Conservation (phyloP, 2,113 vertebrate genomes). For the Vulpes ferrilata region DNA sequence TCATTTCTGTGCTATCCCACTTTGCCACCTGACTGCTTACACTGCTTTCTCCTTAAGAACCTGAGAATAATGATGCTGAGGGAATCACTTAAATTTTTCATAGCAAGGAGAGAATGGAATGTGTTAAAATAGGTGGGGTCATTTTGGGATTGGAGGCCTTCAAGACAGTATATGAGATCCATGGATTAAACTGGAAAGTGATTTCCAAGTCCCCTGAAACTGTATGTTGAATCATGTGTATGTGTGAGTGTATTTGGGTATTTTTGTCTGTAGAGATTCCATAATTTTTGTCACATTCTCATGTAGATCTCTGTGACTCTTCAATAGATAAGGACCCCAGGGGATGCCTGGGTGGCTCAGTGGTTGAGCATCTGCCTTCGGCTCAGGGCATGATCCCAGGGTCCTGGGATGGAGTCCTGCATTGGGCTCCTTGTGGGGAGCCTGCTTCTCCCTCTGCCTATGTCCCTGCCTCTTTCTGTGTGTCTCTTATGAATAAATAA, state of each 20-base stretch:
- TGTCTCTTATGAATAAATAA: no score
- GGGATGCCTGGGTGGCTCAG: no score
- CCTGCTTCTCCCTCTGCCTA: no score
- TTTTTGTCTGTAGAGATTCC: conserved; percentile 19
- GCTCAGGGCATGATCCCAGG: no score
- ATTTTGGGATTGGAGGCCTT: neutral
- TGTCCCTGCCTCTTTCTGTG: no score
- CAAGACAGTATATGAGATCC: neutral
- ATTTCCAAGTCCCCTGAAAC: neutral
- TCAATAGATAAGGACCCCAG: neutral
- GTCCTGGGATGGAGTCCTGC: no score
- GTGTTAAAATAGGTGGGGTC: neutral
- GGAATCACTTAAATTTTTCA: conserved; percentile 15
- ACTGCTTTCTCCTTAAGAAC: neutral
- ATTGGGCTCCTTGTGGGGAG: no score
- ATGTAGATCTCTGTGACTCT: neutral
- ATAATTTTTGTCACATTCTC: neutral
- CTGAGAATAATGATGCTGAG: neutral
- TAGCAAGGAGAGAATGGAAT: neutral
- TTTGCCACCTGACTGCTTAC: neutral
- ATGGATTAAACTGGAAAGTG: neutral
- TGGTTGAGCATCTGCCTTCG: no score
- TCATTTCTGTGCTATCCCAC: neutral
- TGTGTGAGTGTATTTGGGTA: neutral
- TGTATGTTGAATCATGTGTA: neutral